phyloP scores from a whole-genome alignment of 2,113 vertebrate genomes.

The Hypocryptadius cinnamomeus region DNA sequence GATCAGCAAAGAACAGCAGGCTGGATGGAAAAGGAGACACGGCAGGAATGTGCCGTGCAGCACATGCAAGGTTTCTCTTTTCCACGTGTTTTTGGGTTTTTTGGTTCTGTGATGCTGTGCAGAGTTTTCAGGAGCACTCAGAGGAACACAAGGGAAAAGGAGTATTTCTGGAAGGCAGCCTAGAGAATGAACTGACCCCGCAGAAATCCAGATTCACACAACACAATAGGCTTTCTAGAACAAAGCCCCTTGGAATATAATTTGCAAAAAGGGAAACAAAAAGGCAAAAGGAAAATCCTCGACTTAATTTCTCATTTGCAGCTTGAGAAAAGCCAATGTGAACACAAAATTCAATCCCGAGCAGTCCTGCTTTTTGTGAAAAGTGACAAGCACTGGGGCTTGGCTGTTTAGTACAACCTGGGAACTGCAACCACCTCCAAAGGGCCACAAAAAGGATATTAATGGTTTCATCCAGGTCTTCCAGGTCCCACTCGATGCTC shows the following conservation, averaged over 20 bases:
- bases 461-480: conserved; percentile 97
- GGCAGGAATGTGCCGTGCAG: background rate
- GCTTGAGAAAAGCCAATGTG: background rate
- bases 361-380: background rate
- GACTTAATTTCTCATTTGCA: background rate
- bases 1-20: background rate
- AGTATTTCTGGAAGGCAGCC: conserved; percentile 8
- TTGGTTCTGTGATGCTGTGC: background rate
- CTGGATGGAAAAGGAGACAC: background rate
- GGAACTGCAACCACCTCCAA: background rate
- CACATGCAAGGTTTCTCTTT: background rate
- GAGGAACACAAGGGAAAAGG: background rate
- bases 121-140: background rate
- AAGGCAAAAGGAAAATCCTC: background rate
- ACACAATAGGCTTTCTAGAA: background rate
- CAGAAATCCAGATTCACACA: background rate
- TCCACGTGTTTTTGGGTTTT: rapidly evolving
- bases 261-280: background rate
- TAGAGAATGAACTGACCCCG: background rate
- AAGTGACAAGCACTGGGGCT: background rate
- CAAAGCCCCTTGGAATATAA: background rate
- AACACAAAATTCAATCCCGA: background rate
- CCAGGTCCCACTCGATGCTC: conserved; percentile 97
- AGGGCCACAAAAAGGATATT: conserved; percentile 83
- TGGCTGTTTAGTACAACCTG: background rate